Evolutionary conservation across 1,140 invertebrate genomes (phyloP), one percentile per base, ranked within the genome.

Genomic region (Cydia splendana): DNA sequence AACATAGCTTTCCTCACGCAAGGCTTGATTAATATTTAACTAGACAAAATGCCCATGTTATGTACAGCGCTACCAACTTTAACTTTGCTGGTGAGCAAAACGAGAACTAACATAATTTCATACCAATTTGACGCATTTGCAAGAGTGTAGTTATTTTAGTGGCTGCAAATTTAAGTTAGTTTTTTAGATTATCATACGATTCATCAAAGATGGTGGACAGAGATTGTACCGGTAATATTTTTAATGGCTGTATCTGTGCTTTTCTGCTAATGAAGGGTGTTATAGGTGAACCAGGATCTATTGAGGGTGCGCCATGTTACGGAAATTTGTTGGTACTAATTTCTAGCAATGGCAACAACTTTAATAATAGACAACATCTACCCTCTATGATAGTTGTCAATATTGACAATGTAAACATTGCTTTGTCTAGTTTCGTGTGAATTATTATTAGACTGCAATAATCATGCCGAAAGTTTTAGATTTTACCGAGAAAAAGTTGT

Each of bases 151-250:
- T 9, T 20, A 24, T 4, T 62, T 24, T 62, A 2, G 57, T 2
- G 10, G 20, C 57, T 7, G 20, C 20, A 62, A 62, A 62, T 4
- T 24, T 20, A 24, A 24, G 57, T 62, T 62, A 2, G 57, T 20
- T 62, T 62, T 62, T 62, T 0, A 24, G 6, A 62, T 24, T 24
- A 9, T 62, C 57, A 62, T 24, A 62, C 20, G 20, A 62, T 62
- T 62, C 20, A 62, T 24, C 57, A 62, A 62, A 62, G 57, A 62
- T 62, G 57, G 57, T 62, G 18, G 57, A 62, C 57, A 24, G 57
- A 62, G 57, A 62, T 62, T 62, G 57, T 24, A n/a, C n/a, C 0
- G 18, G 24, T 62, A 24, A 62, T 62, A 62, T 24, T 24, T 62
- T 62, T 62, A 62, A 62, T 62, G 57, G 57, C 53, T n/a, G 53